Evolutionary conservation across 2,888 invertebrate genomes (phyloP).

Genomic region (Byasa hedistus): DNA sequence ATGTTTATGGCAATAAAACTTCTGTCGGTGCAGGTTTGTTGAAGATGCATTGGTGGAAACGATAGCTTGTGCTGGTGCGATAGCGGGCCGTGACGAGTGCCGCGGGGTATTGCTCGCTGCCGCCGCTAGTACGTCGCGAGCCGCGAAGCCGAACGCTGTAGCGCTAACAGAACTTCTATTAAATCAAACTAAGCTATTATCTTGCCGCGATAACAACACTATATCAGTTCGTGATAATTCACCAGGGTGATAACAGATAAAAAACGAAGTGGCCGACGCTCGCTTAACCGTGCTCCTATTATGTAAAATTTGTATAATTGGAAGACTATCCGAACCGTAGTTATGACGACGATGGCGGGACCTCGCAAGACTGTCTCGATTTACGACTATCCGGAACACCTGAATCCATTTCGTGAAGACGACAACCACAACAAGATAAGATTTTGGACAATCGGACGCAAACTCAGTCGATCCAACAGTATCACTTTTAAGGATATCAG

Average conservation of each 20-base stretch:
- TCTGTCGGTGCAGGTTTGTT: slow-evolving; percentile 14
- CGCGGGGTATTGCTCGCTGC: slow-evolving; percentile 25
- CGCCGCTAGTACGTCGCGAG: slow-evolving; percentile 52
- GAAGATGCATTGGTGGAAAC: slow-evolving; percentile 30
- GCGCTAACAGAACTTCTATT: slow-evolving; percentile 37
- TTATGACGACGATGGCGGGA: slow-evolving; percentile 66
- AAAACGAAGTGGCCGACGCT: slow-evolving; percentile 65
- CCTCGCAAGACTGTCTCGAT: slow-evolving; percentile 79
- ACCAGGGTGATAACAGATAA: slow-evolving; percentile 75
- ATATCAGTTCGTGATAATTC: slow-evolving; percentile 70
- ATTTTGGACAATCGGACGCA: slow-evolving; percentile 81
- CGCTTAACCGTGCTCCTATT: slow-evolving; percentile 51
- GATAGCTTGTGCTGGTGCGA: slow-evolving; percentile 31
- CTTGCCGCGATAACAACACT: slow-evolving; percentile 68
- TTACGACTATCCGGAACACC: slow-evolving; percentile 87
- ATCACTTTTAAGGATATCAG: slow-evolving; percentile 80
- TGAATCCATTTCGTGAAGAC: slow-evolving; percentile 87
- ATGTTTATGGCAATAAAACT: slow-evolving; percentile 27
- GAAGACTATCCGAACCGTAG: slow-evolving; percentile 44
- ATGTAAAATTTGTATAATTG: slow-evolving; percentile 65
- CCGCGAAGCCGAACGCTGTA: slow-evolving; percentile 53
- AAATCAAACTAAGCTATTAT: slow-evolving; percentile 73
- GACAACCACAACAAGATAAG: slow-evolving; percentile 82
- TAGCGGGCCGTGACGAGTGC: slow-evolving; percentile 36
- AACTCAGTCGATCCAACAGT: slow-evolving; percentile 79